Conservation (phyloP, 2,113 vertebrate species). For the Alethe castanea region DNA sequence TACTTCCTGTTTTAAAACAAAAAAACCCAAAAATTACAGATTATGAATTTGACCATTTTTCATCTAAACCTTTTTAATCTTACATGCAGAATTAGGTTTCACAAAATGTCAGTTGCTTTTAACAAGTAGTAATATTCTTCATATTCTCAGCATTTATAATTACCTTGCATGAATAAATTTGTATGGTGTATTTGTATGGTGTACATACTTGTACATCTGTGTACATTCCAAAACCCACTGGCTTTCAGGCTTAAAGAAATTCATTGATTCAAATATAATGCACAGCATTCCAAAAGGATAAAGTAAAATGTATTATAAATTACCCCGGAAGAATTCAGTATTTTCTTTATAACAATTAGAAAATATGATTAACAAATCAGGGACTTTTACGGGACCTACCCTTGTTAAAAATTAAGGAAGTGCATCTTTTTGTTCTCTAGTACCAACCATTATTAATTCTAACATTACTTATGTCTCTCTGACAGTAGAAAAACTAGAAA, state of each 20-base stretch:
- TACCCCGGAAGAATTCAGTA: background rate
- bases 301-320: background rate
- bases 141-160: background rate
- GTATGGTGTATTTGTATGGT: background rate
- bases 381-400: background rate
- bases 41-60: background rate
- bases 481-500: background rate
- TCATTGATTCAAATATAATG: background rate
- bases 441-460: background rate
- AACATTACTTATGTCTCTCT: background rate
- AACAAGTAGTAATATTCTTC: background rate
- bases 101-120: background rate
- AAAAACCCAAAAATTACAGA: background rate
- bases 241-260: background rate
- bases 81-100: background rate
- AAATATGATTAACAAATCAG: background rate
- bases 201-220: background rate
- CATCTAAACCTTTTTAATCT: background rate
- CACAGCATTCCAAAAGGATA: background rate
- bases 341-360: background rate
- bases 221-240: background rate
- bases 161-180: background rate
- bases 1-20: constrained; percentile 80
- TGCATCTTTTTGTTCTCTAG: background rate
- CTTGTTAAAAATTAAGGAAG: background rate